Conservation (phyloP, 2,797 vertebrate genomes). For the Sylvia borin region DNA sequence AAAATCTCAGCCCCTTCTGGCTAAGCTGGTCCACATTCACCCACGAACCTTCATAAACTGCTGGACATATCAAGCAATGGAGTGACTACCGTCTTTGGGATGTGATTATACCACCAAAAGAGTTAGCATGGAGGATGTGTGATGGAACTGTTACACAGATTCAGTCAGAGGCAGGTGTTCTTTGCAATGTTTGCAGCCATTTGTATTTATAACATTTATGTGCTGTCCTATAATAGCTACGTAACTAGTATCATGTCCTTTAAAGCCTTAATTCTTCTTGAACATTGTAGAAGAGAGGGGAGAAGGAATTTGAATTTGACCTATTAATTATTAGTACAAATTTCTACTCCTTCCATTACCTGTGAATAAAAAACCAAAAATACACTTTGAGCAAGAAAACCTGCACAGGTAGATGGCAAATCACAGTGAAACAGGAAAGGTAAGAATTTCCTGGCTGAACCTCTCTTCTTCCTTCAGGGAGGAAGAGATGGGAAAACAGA, state of each 20-base stretch:
- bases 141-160: neutral
- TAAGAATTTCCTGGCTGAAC: neutral
- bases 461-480: neutral
- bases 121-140: fast-evolving
- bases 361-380: neutral
- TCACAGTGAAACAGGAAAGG: neutral
- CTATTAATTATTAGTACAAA: neutral
- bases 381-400: neutral
- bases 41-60: neutral
- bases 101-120: neutral
- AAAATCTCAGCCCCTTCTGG: neutral
- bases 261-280: neutral
- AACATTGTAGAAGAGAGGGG: neutral
- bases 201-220: neutral
- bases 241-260: neutral
- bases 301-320: neutral
- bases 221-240: neutral
- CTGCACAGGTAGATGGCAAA: neutral
- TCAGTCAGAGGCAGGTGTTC: neutral
- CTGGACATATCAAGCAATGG: neutral
- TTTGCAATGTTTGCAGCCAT: neutral
- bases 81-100: neutral
- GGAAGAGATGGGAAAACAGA: neutral
- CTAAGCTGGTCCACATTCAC: neutral
- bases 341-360: neutral